phyloP scores from a whole-genome alignment of 2,888 invertebrate genomes.

The Drosophila pegasa region DNA sequence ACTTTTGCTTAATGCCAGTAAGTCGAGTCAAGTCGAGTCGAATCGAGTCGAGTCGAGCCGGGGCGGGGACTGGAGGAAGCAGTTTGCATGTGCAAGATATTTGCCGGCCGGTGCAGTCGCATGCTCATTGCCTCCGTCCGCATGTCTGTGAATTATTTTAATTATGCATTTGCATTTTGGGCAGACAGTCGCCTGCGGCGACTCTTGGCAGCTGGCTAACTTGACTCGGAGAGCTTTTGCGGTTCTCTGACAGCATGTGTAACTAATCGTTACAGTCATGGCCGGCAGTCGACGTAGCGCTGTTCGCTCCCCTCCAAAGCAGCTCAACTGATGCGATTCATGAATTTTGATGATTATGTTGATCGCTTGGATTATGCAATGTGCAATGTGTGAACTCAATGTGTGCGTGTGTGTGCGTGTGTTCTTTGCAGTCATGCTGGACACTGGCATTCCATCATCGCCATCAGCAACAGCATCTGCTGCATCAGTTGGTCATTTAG shows the following conservation, averaged over 20 bases:
- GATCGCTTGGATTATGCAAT: conserved; percentile 66
- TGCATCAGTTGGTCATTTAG: conserved; percentile 57
- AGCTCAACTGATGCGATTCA: conserved; percentile 53
- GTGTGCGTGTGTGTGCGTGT: conserved; percentile 20
- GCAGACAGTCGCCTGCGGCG: conserved; percentile 39
- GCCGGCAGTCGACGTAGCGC: conserved; percentile 4
- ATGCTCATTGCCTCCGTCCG: conserved; percentile 66
- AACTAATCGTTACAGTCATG: conserved; percentile 61
- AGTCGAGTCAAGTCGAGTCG: conserved; percentile 7
- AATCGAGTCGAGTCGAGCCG: neutral
- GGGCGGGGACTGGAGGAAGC: neutral
- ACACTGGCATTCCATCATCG: conserved; percentile 55
- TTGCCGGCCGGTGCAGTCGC: conserved; percentile 32
- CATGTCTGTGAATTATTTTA: conserved; percentile 66
- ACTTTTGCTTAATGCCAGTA: conserved; percentile 41
- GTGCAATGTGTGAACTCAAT: conserved; percentile 72
- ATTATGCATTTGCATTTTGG: conserved; percentile 69
- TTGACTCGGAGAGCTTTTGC: conserved; percentile 23
- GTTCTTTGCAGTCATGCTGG: neutral
- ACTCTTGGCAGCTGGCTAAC: conserved; percentile 20
- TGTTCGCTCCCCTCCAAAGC: neutral
- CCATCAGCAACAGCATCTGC: conserved; percentile 33
- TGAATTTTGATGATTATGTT: conserved; percentile 77
- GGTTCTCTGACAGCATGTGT: conserved; percentile 51
- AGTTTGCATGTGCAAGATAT: conserved; percentile 39